Conservation (phyloP, 2,888 invertebrate species). For the Drosophila picticornis region DNA sequence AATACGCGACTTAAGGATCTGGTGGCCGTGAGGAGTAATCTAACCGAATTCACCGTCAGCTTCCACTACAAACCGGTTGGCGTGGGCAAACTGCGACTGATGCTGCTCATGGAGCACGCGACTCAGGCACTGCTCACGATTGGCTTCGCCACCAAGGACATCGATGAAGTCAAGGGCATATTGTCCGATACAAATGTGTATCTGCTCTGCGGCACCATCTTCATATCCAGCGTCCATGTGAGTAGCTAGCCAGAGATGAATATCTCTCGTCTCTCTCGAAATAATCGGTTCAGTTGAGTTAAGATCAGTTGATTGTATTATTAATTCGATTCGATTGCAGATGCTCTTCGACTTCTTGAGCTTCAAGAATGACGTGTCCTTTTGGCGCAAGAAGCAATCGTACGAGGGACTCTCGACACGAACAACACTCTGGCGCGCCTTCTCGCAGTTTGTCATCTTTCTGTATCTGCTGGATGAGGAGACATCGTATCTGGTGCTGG, state of each 20-base stretch:
- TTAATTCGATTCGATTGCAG: constrained; percentile 86
- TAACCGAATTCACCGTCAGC: constrained; percentile 88
- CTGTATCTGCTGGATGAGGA: constrained; percentile 96
- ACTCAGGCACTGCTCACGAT: constrained; percentile 88
- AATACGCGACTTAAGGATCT: constrained; percentile 92
- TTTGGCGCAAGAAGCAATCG: constrained; percentile 94
- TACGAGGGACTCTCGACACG: constrained; percentile 96
- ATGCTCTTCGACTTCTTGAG: constrained; percentile 98
- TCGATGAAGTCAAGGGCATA: constrained; percentile 98
- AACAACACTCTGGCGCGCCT: constrained; percentile 96
- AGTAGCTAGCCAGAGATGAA: constrained; percentile 84
- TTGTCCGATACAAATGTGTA: constrained; percentile 98
- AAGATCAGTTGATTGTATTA: neutral
- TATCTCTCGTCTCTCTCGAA: neutral
- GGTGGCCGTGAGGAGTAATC: constrained; percentile 88
- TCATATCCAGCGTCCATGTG: constrained; percentile 97
- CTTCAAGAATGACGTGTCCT: constrained; percentile 98
- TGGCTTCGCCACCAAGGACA: constrained; percentile 94
- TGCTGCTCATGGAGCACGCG: constrained; percentile 91
- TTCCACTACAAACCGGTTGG: constrained; percentile 91
- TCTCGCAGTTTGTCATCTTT: constrained; percentile 96
- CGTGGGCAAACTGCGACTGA: constrained; percentile 91
- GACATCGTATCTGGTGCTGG: constrained; percentile 94
- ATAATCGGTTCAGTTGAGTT: neutral
- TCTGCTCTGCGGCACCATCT: constrained; percentile 94